These are phyloP conservation scores for Hippocampus zosterae DNA, from an alignment of 2,113 vertebrate species.

Conservation along the genomic window DNA sequence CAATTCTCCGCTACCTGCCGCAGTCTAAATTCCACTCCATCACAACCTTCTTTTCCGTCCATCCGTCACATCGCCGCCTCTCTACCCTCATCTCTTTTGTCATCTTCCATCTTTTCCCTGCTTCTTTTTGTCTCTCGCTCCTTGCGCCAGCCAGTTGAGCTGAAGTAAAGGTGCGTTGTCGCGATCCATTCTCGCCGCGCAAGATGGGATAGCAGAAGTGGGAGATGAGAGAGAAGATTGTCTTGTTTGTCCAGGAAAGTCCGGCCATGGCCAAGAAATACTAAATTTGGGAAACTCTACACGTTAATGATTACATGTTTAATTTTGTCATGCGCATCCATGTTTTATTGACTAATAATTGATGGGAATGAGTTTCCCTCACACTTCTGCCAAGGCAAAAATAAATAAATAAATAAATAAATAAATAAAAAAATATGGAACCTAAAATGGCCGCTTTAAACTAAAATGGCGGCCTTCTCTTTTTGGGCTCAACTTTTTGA, in stretches of 20 bases:
- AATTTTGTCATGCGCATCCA: background rate
- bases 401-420: too few species aligned
- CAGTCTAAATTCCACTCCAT: slow-evolving; percentile 1
- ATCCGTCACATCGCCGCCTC: slow-evolving; percentile 1
- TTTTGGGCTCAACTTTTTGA: too few species aligned
- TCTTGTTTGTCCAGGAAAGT: background rate
- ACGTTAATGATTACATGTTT: background rate
- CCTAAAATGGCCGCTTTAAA: background rate
- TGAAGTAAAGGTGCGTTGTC: background rate
- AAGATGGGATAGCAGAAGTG: background rate
- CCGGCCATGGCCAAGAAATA: background rate
- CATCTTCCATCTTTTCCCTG: background rate
- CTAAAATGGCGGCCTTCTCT: too few species aligned
- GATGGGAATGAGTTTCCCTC: background rate
- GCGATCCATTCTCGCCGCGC: background rate
- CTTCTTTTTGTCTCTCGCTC: background rate
- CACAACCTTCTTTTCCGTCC: background rate
- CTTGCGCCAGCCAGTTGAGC: background rate
- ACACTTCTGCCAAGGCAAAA: background rate
- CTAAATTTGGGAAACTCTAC: background rate
- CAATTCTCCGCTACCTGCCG: background rate
- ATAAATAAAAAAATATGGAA: background rate
- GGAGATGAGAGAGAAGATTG: background rate
- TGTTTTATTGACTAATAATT: background rate
- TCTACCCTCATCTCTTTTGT: background rate